Evolutionary conservation across 2,888 invertebrate species (phyloP).

Genomic region (Sussaba pulchella): DNA sequence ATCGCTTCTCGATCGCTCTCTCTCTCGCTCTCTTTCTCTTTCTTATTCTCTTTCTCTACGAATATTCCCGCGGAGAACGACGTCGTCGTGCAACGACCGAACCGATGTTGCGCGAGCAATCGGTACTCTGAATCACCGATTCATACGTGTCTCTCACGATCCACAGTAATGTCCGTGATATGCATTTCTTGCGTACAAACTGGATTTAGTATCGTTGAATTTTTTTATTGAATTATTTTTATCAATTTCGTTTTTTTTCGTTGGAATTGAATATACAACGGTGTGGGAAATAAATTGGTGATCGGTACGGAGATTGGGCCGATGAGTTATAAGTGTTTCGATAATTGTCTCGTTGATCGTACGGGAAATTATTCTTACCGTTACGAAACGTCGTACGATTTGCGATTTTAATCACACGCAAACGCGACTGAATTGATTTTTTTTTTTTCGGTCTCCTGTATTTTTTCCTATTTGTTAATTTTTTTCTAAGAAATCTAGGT

Average conservation of each 20-base stretch:
- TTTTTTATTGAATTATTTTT: background rate
- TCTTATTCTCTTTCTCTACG: background rate
- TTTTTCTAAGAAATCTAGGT: constrained; percentile 25
- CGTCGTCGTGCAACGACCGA: background rate
- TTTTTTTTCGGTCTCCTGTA: too few relatives aligned
- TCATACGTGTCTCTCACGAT: constrained; percentile 38
- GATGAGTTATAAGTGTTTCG: background rate
- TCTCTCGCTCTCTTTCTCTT: too few relatives aligned
- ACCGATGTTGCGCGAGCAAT: constrained; percentile 16
- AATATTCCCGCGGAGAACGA: background rate
- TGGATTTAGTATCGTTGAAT: constrained; percentile 1
- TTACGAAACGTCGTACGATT: background rate
- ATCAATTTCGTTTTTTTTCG: background rate
- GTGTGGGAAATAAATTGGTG: constrained; percentile 4
- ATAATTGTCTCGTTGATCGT: background rate
- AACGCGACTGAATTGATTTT: background rate
- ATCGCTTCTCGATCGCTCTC: constrained; percentile 30
- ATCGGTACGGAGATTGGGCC: constrained; percentile 2
- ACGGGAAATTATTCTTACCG: background rate
- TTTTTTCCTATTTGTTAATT: too few relatives aligned
- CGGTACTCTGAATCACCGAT: constrained; percentile 6
- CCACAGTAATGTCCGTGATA: background rate
- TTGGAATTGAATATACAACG: background rate
- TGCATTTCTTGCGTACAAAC: constrained; percentile 18
- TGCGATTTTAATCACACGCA: background rate